Conservation (phyloP, 2,888 invertebrate species). For the Apocheima hispidaria region DNA sequence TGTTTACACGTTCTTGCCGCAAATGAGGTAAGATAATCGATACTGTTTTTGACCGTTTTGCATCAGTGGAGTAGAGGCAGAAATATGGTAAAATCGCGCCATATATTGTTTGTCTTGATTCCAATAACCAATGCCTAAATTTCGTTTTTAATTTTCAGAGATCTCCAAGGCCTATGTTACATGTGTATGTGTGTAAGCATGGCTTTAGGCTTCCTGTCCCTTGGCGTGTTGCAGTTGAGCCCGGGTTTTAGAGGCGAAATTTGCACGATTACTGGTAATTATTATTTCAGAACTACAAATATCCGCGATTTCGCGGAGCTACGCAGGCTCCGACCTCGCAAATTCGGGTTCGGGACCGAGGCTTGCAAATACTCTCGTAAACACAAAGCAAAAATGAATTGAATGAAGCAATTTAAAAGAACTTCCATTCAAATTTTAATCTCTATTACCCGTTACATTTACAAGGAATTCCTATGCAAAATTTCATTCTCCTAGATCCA, state of each 20-base stretch:
- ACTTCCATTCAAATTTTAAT: no score
- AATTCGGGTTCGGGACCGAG: no score
- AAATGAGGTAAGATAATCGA: constrained; percentile 80
- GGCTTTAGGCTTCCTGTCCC: constrained; percentile 84
- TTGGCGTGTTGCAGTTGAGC: constrained; percentile 85
- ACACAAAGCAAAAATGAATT: no score
- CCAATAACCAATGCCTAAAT: neutral
- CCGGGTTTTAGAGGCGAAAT: constrained; percentile 63
- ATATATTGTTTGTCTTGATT: neutral
- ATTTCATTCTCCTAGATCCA: no score
- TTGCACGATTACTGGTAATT: constrained; percentile 84
- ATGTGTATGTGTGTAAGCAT: constrained; percentile 87
- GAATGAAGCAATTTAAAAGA: no score
- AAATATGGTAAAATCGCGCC: no score
- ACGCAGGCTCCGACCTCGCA: no score
- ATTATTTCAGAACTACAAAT: neutral
- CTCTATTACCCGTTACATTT: no score
- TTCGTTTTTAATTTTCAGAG: constrained; percentile 64
- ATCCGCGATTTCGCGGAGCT: no score
- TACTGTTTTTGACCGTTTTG: neutral
- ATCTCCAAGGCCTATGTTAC: constrained; percentile 88
- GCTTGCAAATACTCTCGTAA: no score
- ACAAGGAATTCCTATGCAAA: no score
- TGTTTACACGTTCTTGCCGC: constrained; percentile 87
- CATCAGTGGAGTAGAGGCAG: no score